phyloP scores from a whole-genome alignment of 2,113 vertebrate species.

The Cryptomyrus ogoouensis region DNA sequence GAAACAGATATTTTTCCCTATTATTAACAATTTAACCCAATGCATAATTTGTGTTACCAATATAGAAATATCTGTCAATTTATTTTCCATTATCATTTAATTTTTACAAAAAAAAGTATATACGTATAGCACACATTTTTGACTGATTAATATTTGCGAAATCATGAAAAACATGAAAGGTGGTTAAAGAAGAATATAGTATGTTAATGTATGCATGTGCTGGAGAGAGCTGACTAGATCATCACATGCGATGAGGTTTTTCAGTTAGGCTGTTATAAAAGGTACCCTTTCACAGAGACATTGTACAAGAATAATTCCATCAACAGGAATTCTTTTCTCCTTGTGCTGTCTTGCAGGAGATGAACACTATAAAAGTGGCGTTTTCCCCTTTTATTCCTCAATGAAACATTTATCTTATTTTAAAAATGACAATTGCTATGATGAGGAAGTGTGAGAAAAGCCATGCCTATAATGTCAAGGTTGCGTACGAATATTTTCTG shows the following conservation, averaged over 20 bases:
- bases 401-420: conserved; percentile 29
- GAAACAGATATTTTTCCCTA: background rate
- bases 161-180: background rate
- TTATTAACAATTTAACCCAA: background rate
- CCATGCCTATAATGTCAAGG: conserved; percentile 35
- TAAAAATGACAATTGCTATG: conserved; percentile 38
- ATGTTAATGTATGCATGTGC: conserved; percentile 2
- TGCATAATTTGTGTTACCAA: background rate
- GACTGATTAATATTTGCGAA: background rate
- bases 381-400: conserved; percentile 31
- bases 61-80: background rate
- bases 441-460: conserved; percentile 25
- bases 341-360: conserved; percentile 22
- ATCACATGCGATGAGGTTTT: conserved; percentile 36
- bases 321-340: conserved; percentile 28
- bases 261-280: conserved; percentile 17
- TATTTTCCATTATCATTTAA: background rate
- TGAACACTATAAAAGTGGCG: conserved; percentile 22
- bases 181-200: background rate
- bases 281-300: conserved; percentile 11
- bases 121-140: background rate
- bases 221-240: conserved; percentile 30
- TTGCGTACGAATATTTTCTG: conserved; percentile 24
- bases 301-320: background rate
- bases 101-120: background rate